Evolutionary conservation across 2,888 invertebrate genomes (phyloP).

Genomic region (Linhomoeus sp.): DNA sequence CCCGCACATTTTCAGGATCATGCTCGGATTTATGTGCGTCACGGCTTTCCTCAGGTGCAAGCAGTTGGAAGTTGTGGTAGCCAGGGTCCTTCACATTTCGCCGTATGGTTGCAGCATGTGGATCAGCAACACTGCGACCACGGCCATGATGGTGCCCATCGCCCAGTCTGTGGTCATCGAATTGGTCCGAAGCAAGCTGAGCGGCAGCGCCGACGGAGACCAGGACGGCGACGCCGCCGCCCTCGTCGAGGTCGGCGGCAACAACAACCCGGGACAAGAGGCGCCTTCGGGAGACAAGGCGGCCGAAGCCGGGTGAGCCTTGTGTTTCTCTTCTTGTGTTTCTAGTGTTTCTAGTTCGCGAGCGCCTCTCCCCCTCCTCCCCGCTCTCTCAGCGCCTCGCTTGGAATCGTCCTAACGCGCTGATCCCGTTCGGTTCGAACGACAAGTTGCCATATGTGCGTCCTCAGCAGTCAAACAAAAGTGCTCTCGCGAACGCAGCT

Average conservation of each 20-base stretch:
- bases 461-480: too few species aligned
- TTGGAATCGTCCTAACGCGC: too few species aligned
- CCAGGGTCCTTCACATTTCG: not conserved
- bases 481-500: too few species aligned
- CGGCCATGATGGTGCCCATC: constrained; percentile 21
- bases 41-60: constrained; percentile 17
- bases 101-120: constrained; percentile 21
- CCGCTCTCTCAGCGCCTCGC: too few species aligned
- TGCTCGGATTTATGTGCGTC: constrained; percentile 23
- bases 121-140: constrained; percentile 33
- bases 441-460: too few species aligned
- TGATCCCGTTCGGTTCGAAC: too few species aligned
- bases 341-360: too few species aligned
- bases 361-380: too few species aligned
- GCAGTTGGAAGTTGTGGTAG: not conserved
- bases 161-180: constrained; percentile 12
- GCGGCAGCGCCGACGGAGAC: not conserved
- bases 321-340: too few species aligned
- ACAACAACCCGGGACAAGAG: too few species aligned
- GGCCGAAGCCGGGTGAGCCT: not conserved
- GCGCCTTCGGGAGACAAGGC: too few species aligned
- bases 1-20: constrained; percentile 15
- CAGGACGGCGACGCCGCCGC: not conserved
- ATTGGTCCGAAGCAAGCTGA: constrained; percentile 7
- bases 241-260: not conserved